A percentile compares a stretch with the other conserved stretches of the same genome.
phyloP scores from a whole-genome alignment of 2,888 invertebrate genomes.

The Agrenia bidenticulata region DNA sequence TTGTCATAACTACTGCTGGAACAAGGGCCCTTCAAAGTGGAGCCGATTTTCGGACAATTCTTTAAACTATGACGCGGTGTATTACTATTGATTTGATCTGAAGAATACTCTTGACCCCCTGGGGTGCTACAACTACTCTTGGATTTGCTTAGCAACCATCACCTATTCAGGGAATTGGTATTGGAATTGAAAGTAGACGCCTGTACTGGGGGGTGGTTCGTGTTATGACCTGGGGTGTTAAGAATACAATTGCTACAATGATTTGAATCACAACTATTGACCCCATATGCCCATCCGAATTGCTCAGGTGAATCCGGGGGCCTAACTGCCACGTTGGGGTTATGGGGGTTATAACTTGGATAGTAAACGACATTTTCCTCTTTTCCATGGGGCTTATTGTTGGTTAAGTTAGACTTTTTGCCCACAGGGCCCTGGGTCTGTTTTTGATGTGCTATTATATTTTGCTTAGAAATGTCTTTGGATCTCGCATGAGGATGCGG shows the following conservation, averaged over 20 bases:
- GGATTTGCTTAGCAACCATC: conserved; percentile 32
- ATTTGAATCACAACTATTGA: conserved; percentile 35
- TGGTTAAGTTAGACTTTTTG: neutral
- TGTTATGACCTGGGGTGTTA: conserved; percentile 8
- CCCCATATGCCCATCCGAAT: conserved; percentile 45
- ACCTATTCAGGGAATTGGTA: conserved; percentile 36
- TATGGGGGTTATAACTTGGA: conserved; percentile 38
- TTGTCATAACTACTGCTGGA: neutral
- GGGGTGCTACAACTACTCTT: conserved; percentile 12
- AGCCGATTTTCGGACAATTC: neutral
- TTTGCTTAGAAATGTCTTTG: conserved; percentile 19
- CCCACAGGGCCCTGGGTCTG: neutral
- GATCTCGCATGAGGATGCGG: conserved; percentile 16
- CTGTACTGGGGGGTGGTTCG: neutral
- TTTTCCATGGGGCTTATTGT: neutral
- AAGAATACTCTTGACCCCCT: neutral
- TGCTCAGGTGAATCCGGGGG: conserved; percentile 34
- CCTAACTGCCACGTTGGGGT: conserved; percentile 37
- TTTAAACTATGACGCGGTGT: neutral
- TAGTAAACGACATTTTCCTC: conserved; percentile 24
- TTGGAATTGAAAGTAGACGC: conserved; percentile 23
- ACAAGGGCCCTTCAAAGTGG: neutral
- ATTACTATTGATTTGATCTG: conserved; percentile 12
- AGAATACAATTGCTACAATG: conserved; percentile 31
- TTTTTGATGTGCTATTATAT: conserved; percentile 17